Evolutionary conservation across 2,888 invertebrate species (phyloP).

Genomic region (Sphaerophoria rueppellii): DNA sequence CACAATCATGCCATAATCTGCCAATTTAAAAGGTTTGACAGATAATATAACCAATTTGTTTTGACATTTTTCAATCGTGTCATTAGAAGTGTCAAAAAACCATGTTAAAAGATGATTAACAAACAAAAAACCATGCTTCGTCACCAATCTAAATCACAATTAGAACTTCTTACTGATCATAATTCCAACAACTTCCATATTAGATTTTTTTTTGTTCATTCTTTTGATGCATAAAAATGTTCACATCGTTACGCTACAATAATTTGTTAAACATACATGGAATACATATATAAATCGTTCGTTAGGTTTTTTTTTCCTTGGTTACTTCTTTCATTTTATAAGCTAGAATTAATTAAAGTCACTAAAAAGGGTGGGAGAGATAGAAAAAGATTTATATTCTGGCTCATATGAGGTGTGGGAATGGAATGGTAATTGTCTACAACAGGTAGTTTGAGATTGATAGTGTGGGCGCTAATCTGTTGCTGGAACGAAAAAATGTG

Average conservation of each 20-base stretch:
- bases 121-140: no score
- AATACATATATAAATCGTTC: neutral
- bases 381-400: slow-evolving; percentile 49
- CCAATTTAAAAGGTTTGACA: no score
- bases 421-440: slow-evolving; percentile 70
- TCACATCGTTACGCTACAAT: slow-evolving; percentile 53
- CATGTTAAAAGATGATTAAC: no score
- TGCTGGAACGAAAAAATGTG: slow-evolving; percentile 30
- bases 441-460: slow-evolving; percentile 66
- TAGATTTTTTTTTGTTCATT: neutral
- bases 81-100: no score
- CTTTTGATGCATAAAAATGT: slow-evolving; percentile 18
- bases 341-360: slow-evolving; percentile 60
- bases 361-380: slow-evolving; percentile 55
- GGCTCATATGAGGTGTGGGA: slow-evolving; percentile 64
- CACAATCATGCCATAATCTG: no score
- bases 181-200: neutral
- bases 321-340: slow-evolving; percentile 33
- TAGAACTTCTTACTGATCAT: neutral
- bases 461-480: slow-evolving; percentile 66
- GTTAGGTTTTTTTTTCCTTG: neutral
- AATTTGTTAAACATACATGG: slow-evolving; percentile 47
- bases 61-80: no score
- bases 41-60: no score
- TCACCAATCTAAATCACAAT: neutral